Evolutionary conservation across 2,888 invertebrate species (phyloP), one percentile per base, ranked within the genome.

Genomic region (Gymnosoma rotundatum): DNA sequence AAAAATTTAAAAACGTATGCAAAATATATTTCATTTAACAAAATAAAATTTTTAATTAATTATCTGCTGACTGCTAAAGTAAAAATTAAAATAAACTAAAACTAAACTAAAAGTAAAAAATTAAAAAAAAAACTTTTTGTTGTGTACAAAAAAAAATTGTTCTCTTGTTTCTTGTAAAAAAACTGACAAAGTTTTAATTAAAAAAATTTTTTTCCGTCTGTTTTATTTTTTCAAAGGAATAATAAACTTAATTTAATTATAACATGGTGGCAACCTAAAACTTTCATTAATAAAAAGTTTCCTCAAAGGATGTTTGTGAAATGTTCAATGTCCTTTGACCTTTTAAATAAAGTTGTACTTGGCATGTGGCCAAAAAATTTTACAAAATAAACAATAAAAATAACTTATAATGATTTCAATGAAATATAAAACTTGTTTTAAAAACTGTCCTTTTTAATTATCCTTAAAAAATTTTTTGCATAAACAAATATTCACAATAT

Each of bases 301-400:
- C 25, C 16, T 45, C 16, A 45, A 45, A 48, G 16, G 10, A 58
- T 18, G n/a, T 20, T 20, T 42, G 14, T 60, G 14, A n/a, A 42
- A 14, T 54, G 2, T 60, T 61, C n/a, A 54, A n/a, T 61, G 54
- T 61, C 20, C 78, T 69, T 61, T 78, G 52, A 78, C 69, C 54
- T 69, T 78, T 61, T n/a, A 14, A 50, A 20, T 25, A 45, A 64
- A 54, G 18, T 64, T 48, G 21, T 38, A 20, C 14, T 69, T 69
- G 69, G 61, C 38, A 45, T 52, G 16, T 61, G 61, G 42, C 61
- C 69, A 76, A 60, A 25, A 38, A 48, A 16, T 48, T 12, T 0
- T 42, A 12, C 21, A 42, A 1, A 12, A 42, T 10, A 54, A 16
- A 25, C n/a, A 42, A 25, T 58, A 56, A 18, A 25, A 58, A 45